A percentile compares a stretch with the other conserved stretches of the same genome.
Conservation (phyloP, 2,888 invertebrate genomes). For the Drosophila meridionalis region DNA sequence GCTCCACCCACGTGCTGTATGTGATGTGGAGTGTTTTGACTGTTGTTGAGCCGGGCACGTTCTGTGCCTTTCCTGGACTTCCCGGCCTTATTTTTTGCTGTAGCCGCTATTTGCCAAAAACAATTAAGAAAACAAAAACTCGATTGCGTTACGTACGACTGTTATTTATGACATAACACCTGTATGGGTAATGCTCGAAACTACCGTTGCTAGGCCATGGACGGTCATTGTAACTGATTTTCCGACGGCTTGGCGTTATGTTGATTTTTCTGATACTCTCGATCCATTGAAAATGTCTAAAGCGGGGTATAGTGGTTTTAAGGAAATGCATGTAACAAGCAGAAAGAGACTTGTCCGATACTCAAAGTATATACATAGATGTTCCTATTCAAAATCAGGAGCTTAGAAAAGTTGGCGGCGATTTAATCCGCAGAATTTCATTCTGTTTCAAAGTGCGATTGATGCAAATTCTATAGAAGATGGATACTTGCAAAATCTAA, state of each 20-base stretch:
- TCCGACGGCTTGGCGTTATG: neutral
- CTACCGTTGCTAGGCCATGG: slow-evolving; percentile 63
- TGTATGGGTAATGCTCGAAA: slow-evolving; percentile 34
- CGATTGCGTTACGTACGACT: slow-evolving; percentile 55
- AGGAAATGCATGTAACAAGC: neutral
- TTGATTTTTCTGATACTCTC: neutral
- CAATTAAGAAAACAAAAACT: slow-evolving; percentile 39
- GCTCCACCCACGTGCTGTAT: slow-evolving; percentile 5
- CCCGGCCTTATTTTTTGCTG: slow-evolving; percentile 61
- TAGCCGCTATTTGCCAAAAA: slow-evolving; percentile 72
- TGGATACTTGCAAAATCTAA: too few relatives aligned
- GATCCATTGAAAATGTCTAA: neutral
- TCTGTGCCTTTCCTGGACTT: slow-evolving; percentile 73
- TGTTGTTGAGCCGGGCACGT: slow-evolving; percentile 61
- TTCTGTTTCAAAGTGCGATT: too few relatives aligned
- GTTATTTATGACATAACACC: slow-evolving; percentile 71
- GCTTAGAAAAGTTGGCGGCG: too few relatives aligned
- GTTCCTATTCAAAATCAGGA: neutral
- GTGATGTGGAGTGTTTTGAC: neutral
- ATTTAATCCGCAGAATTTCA: too few relatives aligned
- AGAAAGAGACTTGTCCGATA: neutral
- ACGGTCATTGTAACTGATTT: slow-evolving; percentile 65
- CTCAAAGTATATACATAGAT: neutral
- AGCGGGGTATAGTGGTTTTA: neutral
- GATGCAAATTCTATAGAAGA: too few relatives aligned